phyloP scores from a whole-genome alignment of 2,113 vertebrate species.

The Cyprinodon brontotheroides region DNA sequence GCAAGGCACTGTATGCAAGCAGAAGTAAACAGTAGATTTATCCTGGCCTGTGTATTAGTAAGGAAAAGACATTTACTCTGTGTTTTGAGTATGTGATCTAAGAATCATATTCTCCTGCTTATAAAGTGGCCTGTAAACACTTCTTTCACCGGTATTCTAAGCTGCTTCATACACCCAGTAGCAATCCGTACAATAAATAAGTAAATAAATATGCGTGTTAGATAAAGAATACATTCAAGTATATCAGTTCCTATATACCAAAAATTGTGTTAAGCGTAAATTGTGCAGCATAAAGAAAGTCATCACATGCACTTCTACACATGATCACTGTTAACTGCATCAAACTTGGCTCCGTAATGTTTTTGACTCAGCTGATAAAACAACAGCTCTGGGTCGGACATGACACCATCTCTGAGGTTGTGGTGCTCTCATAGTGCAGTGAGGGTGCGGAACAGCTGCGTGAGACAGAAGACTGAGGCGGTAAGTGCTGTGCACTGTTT shows the following conservation, averaged over 20 bases:
- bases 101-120: conserved; percentile 15
- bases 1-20: conserved; percentile 3
- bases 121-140: conserved; percentile 59
- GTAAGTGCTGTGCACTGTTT: conserved; percentile 90
- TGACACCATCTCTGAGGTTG: conserved; percentile 12
- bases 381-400: neutral
- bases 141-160: conserved; percentile 50
- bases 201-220: conserved; percentile 46
- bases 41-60: conserved; percentile 32
- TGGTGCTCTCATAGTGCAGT: conserved; percentile 77
- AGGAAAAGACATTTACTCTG: conserved; percentile 14
- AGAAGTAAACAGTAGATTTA: conserved; percentile 24
- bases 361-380: neutral
- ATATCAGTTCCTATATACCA: conserved; percentile 53
- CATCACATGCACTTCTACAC: conserved; percentile 47
- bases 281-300: conserved; percentile 53
- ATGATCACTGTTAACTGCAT: conserved; percentile 4
- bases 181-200: conserved; percentile 27
- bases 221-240: conserved; percentile 73
- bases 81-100: conserved; percentile 30
- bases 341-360: conserved; percentile 9
- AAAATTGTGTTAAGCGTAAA: conserved; percentile 24
- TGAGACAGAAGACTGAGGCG: conserved; percentile 89
- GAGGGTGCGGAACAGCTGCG: conserved; percentile 88
- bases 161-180: conserved; percentile 29